These are phyloP conservation scores for Drosophila sturtevanti DNA, from an alignment of 1,140 invertebrate genomes.

Conservation along the genomic window DNA sequence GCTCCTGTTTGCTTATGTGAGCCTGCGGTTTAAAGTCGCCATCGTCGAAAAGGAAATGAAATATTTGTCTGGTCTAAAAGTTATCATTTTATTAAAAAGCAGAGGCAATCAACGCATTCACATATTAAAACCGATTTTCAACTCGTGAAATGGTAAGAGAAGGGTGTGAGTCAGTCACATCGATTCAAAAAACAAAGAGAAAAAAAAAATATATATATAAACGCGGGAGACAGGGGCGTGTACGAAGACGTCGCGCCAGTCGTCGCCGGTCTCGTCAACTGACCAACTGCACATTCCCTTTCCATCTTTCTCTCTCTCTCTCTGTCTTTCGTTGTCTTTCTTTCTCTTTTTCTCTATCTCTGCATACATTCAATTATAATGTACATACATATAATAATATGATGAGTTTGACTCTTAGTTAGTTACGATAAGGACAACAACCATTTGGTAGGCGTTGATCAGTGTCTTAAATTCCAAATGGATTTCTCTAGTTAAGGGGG, in stretches of 20 bases:
- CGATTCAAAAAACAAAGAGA: neutral
- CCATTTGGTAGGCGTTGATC: slow-evolving; percentile 35
- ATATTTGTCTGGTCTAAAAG: slow-evolving; percentile 82
- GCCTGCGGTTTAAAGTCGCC: slow-evolving; percentile 31
- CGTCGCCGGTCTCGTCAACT: slow-evolving; percentile 48
- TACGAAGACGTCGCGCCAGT: slow-evolving; percentile 68
- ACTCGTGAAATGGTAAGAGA: slow-evolving; percentile 62
- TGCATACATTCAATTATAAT: slow-evolving; percentile 39
- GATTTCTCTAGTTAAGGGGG: slow-evolving; percentile 48
- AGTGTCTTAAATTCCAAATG: slow-evolving; percentile 56
- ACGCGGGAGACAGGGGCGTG: slow-evolving; percentile 80
- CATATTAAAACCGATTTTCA: slow-evolving; percentile 70
- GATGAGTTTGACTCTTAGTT: neutral
- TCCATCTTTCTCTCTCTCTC: too few relatives aligned
- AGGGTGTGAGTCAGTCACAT: slow-evolving; percentile 49
- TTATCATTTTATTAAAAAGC: slow-evolving; percentile 82
- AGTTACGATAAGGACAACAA: too few relatives aligned
- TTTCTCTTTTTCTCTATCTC: too few relatives aligned
- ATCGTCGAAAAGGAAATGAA: slow-evolving; percentile 74
- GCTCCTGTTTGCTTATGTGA: slow-evolving; percentile 12
- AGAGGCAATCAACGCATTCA: slow-evolving; percentile 82
- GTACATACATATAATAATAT: slow-evolving; percentile 16
- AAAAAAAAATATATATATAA: too few relatives aligned
- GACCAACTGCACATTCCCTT: slow-evolving; percentile 50
- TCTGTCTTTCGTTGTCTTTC: too few relatives aligned